Conservation (phyloP, 2,797 vertebrate genomes). For the Eulemur albifrons region DNA sequence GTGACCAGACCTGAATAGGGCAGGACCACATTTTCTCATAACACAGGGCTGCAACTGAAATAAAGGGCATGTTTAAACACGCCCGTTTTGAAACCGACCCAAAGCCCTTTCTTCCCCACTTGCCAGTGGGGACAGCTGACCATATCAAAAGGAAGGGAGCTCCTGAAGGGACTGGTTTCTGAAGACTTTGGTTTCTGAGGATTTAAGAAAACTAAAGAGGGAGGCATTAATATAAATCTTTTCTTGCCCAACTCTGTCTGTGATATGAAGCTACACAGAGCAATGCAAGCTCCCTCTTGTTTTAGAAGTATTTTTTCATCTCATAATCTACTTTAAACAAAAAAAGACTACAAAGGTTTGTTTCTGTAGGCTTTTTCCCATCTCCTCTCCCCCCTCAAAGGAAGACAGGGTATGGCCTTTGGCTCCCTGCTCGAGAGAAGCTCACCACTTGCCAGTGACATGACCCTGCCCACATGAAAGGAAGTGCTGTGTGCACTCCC, state of each 20-base stretch:
- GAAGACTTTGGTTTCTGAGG: conserved; percentile 27
- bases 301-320: conserved; percentile 43
- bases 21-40: not conserved
- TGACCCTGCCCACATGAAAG: conserved; percentile 61
- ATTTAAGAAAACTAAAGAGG: not conserved
- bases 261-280: not conserved
- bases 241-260: not conserved
- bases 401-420: conserved; percentile 30
- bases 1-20: not conserved
- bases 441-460: not conserved
- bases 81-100: not conserved
- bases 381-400: conserved; percentile 45
- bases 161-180: not conserved
- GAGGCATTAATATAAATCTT: not conserved
- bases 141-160: conserved; percentile 39
- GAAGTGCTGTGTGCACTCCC: not conserved
- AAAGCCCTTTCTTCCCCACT: not conserved
- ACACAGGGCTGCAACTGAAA: not conserved
- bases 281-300: not conserved
- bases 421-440: conserved; percentile 42
- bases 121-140: conserved; percentile 22
- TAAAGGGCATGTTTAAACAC: not conserved
- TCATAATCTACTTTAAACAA: conserved; percentile 4
- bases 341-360: conserved; percentile 24
- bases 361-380: not conserved